phyloP scores from a whole-genome alignment of 2,113 vertebrate genomes.

The Oryzias curvinotus region DNA sequence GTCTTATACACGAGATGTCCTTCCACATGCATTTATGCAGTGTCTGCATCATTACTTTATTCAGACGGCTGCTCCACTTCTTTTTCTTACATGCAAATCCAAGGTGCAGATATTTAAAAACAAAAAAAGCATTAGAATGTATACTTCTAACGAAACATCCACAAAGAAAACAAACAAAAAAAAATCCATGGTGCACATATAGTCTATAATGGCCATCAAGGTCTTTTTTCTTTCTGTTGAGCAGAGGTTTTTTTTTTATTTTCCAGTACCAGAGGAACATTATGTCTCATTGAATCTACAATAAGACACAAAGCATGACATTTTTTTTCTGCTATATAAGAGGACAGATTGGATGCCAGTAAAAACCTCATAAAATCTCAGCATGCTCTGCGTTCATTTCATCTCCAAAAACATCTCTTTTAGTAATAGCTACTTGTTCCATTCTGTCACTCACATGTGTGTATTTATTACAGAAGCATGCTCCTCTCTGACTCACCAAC shows the following conservation, averaged over 20 bases:
- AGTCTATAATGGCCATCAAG: not conserved
- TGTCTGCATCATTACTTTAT: too few species aligned
- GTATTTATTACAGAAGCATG: slow-evolving; percentile 46
- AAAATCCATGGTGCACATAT: not conserved
- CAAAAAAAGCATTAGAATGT: too few species aligned
- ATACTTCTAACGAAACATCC: too few species aligned
- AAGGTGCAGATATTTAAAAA: too few species aligned
- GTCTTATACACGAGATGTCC: too few species aligned
- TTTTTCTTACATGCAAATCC: too few species aligned
- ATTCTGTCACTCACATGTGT: slow-evolving; percentile 21
- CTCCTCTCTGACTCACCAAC: slow-evolving; percentile 36
- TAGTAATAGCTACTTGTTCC: slow-evolving; percentile 14
- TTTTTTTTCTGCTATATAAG: slow-evolving; percentile 16
- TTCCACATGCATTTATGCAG: too few species aligned
- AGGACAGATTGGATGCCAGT: slow-evolving; percentile 11
- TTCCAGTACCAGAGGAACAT: slow-evolving; percentile 26
- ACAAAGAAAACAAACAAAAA: too few species aligned
- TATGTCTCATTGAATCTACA: slow-evolving; percentile 33
- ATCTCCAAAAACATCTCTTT: slow-evolving; percentile 6
- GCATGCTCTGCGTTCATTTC: slow-evolving; percentile 5
- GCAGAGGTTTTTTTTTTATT: slow-evolving; percentile 1
- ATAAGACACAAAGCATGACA: slow-evolving; percentile 33
- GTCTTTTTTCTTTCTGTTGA: slow-evolving; percentile 20
- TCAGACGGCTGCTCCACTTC: too few species aligned
- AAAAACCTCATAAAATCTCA: slow-evolving; percentile 1